These are phyloP conservation scores for Coregonus suidteri DNA, from an alignment of 2,797 vertebrate species.

Conservation along the genomic window DNA sequence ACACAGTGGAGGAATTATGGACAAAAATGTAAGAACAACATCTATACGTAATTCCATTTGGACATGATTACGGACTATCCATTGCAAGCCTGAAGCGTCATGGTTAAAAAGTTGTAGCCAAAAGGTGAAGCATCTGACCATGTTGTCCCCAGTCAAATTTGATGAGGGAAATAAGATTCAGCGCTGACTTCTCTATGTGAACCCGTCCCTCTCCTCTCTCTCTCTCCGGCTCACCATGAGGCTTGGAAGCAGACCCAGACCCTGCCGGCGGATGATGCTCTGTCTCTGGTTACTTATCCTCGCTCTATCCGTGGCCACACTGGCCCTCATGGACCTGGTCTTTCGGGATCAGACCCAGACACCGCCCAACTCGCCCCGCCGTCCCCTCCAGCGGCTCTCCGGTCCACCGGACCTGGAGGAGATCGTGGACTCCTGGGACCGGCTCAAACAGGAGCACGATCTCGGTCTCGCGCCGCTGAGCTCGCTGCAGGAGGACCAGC, in stretches of 20 bases:
- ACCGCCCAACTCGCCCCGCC: conserved; percentile 30
- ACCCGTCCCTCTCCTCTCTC: not conserved
- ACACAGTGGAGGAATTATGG: not conserved
- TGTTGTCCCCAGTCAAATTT: not conserved
- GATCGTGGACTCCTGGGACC: conserved; percentile 77
- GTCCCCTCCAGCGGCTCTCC: conserved; percentile 36
- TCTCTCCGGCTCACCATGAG: conserved; percentile 68
- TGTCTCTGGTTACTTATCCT: conserved; percentile 76
- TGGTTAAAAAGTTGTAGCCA: not conserved
- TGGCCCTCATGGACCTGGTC: conserved; percentile 66
- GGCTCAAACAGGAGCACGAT: conserved; percentile 52
- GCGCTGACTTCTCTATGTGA: not conserved
- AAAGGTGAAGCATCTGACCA: not conserved
- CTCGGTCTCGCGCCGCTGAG: conserved; percentile 71
- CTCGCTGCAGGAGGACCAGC: conserved; percentile 83
- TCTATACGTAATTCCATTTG: not conserved
- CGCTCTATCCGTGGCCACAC: conserved; percentile 72
- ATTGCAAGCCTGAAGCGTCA: not conserved
- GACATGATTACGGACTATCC: not conserved
- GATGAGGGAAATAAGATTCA: not conserved
- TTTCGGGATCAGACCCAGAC: conserved; percentile 31
- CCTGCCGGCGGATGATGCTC: conserved; percentile 71
- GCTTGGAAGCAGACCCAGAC: conserved; percentile 67
- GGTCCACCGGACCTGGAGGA: conserved; percentile 36
- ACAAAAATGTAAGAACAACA: not conserved